Base-by-base conservation (phyloP, 1,140 invertebrate genomes). In the Drosophila santomea region DNA sequence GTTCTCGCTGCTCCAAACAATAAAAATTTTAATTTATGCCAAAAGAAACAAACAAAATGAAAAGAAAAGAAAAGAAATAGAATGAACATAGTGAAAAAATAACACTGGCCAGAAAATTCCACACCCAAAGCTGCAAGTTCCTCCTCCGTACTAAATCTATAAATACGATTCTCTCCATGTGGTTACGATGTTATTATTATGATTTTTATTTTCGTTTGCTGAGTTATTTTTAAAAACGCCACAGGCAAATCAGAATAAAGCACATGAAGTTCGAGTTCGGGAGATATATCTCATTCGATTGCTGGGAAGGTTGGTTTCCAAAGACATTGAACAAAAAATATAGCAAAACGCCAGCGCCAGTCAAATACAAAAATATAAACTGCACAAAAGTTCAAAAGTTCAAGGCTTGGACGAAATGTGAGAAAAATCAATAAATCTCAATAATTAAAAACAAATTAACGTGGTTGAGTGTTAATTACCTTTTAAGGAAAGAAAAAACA, bases 401-500 rank as follows among this genome's bases (percentile, higher is more conserved):
- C 72, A 72, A 68, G 66, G 61, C 64, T 68, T 47, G 43, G 64
- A 47, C 47, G 38, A 76, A 61, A 74, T 52, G 68, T 66, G 74
- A 61, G 74, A 85, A 84, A 71, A 76, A 80, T 80, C 81, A 80
- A 78, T 85, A 72, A 81, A 76, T 82, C 69, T 68, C 47, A 64
- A 76, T 82, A 86, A 86, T 86, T 79, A 82, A 88, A 75, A 75
- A 72, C 57, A 68, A 82, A 83, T 83, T 79, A 83, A 57, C 61
- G 57, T 25, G n/a, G 35, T 23, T 32, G 62, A 63, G 44, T 69
- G 39, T 56, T 83, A 81, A 83, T 82, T 80, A 80, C 74, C 67
- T 74, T 80, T 64, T 71, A 59, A 44, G 52, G 47, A 35, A 63
- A 25, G 48, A 15, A 51, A 44, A 15, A 61, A 78, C 32, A 55